Percentiles rank a stretch among this genome's conserved stretches.
Evolutionary conservation across 1,140 invertebrate species (phyloP).

Genomic region (Capitella teleta): DNA sequence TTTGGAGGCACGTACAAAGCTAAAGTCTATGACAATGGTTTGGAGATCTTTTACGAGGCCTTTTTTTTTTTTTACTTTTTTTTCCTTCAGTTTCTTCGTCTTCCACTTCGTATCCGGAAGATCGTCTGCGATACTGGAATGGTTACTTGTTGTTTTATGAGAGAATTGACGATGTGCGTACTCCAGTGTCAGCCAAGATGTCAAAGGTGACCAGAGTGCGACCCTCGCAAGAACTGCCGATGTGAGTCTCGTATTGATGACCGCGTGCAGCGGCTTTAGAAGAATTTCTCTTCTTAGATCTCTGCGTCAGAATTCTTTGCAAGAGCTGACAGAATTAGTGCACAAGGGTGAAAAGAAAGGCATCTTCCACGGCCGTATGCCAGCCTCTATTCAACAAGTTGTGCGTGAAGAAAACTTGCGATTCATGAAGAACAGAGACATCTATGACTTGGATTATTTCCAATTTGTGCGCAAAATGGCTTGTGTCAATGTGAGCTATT

Average conservation of each 20-base stretch:
- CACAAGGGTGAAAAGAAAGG: constrained; percentile 45
- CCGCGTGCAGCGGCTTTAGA: background rate
- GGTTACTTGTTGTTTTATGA: constrained; percentile 41
- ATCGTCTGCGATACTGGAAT: constrained; percentile 38
- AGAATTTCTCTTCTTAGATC: background rate
- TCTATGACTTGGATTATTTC: constrained; percentile 37
- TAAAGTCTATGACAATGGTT: constrained; percentile 42
- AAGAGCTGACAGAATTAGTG: constrained; percentile 47
- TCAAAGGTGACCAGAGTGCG: constrained; percentile 18
- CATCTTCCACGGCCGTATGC: constrained; percentile 45
- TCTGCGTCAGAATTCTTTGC: background rate
- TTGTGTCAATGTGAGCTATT: background rate
- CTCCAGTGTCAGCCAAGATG: constrained; percentile 32
- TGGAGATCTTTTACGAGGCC: constrained; percentile 22
- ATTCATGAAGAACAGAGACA: constrained; percentile 37
- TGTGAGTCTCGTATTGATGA: background rate
- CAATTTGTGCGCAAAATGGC: constrained; percentile 26
- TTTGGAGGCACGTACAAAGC: constrained; percentile 46
- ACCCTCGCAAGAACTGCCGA: background rate
- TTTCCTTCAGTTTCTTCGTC: too few species aligned
- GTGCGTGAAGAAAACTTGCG: constrained; percentile 36
- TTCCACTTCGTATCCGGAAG: constrained; percentile 29
- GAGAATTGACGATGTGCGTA: constrained; percentile 28
- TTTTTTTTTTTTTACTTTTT: too few species aligned
- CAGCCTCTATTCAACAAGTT: constrained; percentile 41